A percentile compares a stretch with the other conserved stretches of the same genome.
Evolutionary conservation across 1,140 invertebrate species (phyloP).

Genomic region (Laupala kohalensis): DNA sequence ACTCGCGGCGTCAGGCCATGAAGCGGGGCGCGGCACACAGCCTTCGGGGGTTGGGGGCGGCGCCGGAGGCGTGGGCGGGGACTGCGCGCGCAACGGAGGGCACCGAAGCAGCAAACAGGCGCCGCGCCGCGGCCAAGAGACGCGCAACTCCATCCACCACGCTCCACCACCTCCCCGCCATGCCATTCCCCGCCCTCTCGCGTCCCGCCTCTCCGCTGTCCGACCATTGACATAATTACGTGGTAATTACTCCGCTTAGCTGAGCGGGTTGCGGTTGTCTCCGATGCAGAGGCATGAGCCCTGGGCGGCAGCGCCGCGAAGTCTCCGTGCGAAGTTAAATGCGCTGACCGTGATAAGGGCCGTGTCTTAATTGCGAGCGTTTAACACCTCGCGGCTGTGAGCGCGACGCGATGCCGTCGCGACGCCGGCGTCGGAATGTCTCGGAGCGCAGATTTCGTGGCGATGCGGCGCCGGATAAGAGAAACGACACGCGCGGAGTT

Average conservation of each 20-base stretch:
- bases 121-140: too few species aligned
- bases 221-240: not conserved
- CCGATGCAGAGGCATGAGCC: too few species aligned
- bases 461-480: not conserved
- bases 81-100: not conserved
- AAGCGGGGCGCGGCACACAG: not conserved
- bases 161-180: not conserved
- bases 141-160: not conserved
- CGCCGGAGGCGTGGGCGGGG: too few species aligned
- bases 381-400: not conserved
- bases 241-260: not conserved
- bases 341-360: not conserved
- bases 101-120: not conserved
- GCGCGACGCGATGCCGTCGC: not conserved
- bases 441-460: not conserved
- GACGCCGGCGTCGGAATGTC: not conserved
- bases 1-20: not conserved
- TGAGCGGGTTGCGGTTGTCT: too few species aligned
- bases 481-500: not conserved
- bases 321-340: not conserved
- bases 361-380: not conserved
- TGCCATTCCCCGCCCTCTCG: not conserved
- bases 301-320: too few species aligned
- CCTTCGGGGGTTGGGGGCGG: not conserved
- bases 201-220: not conserved